Base-by-base conservation (phyloP, 2,113 vertebrate genomes). In the Abramis brama region DNA sequence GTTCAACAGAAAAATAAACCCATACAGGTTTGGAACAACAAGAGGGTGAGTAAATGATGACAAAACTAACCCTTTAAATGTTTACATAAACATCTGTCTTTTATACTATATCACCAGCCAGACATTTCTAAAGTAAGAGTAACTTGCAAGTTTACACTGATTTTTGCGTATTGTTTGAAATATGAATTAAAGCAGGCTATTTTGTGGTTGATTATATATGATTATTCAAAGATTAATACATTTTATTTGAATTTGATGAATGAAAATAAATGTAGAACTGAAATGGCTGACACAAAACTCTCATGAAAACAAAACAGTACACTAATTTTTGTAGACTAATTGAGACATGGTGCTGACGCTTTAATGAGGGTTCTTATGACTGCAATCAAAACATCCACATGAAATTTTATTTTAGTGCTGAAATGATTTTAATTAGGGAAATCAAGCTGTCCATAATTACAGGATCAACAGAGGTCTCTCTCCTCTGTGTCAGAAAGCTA, bases 401-500 rank as follows among this genome's bases (percentile, higher is more conserved):
- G 76, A 87, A 80, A 85, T 86, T 78, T 45, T 66, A 83, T 79
- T 84, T 86, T 82, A 87, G 84, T 47, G 47, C 74, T 85, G 45
- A 79, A 88, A 89, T 88, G 50, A 90, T 90, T 92, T 92, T 91
- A 91, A 94, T 93, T 92, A 91, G 88, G 68, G 87, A 91, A 91
- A 89, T 92, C 92, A 91, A 89, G 89, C 89, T 89, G 87, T 91
- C 86, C 74, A 19, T 87, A 90, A 93, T 91, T 91, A 89, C 90
- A 85, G 83, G 85, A 79, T 84, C 89, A 79, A 87, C 82, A 87
- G 45, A 90, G 91, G 90, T 90, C 87, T 89, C 39, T 45, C 71
- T 77, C 43, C 73, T 85, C 27, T 11, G 43, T 82, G 79, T 82
- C 62, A 66, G 43, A 50, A 82, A 68, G 45, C 79, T 62, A 47